Evolutionary conservation across 2,888 invertebrate species (phyloP).

Genomic region (Eledone cirrhosa): DNA sequence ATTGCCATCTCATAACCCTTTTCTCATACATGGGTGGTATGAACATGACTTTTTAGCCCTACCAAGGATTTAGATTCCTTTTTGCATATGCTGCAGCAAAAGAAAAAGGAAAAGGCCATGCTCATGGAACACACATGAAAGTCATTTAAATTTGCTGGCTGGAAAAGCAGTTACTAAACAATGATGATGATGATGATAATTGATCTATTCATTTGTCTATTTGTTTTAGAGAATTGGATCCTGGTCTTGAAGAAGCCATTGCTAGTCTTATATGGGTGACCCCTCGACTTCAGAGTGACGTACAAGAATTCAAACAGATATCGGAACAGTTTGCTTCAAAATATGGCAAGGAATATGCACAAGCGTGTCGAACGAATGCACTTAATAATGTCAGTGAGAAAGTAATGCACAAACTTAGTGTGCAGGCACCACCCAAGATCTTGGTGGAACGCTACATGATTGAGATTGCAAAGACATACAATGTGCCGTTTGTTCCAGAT

Average conservation of each 20-base stretch:
- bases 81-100: too few relatives aligned
- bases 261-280: conserved; percentile 97
- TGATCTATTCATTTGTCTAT: conserved; percentile 4
- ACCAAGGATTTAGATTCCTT: too few relatives aligned
- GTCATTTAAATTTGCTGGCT: too few relatives aligned
- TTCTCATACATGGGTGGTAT: too few relatives aligned
- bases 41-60: too few relatives aligned
- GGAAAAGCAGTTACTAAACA: too few relatives aligned
- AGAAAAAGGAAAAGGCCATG: too few relatives aligned
- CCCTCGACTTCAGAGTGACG: conserved; percentile 78
- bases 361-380: conserved; percentile 82
- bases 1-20: too few relatives aligned
- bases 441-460: conserved; percentile 91
- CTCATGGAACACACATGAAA: too few relatives aligned
- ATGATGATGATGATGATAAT: too few relatives aligned
- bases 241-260: conserved; percentile 94
- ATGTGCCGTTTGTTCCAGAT: conserved; percentile 94
- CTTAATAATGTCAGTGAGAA: conserved; percentile 88
- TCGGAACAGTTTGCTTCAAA: conserved; percentile 88
- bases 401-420: conserved; percentile 71
- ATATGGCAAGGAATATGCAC: conserved; percentile 91
- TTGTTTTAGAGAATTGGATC: conserved; percentile 77
- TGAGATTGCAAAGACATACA: conserved; percentile 95
- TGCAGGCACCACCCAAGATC: conserved; percentile 89
- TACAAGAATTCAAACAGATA: conserved; percentile 79